Base-by-base conservation (phyloP, 1,140 invertebrate genomes). In the Hormaphis cornu region DNA sequence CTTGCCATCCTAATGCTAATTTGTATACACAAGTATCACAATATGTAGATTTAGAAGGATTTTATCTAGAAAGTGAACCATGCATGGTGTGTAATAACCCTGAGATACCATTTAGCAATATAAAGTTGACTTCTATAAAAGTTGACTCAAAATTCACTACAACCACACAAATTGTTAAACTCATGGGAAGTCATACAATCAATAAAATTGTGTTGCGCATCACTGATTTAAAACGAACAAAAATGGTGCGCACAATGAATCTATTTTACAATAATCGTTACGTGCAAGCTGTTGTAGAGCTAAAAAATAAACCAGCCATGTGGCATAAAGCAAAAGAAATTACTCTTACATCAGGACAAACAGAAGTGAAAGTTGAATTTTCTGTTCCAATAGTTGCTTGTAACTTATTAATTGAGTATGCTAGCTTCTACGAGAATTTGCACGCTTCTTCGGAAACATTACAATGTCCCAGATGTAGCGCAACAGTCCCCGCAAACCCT, bases 351-450 rank as follows among this genome's bases (percentile, higher is more conserved):
- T 88, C 92, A 8, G 92, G 90, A 0, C 95, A 98, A 78, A 93
- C 93, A 0, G 95, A 98, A 78, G 87, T 96, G 0, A 95, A 97
- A 80, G 91, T 97, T 61, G 93, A 96, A 77, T 95, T 99, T 75
- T 91, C 93, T 0, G 80, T 98, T 28, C 95, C 96, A 0, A 97
- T 98, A 48, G 90, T 96, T 1, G 95, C 95, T 0, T 98, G 95
- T 75, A 98, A 98, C 80, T 80, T 99, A n/a, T 98, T 98, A 93
- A 91, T 99, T 76, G 95, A 99, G 77, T 98, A 97, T 80, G 89
- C 91, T 0, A 95, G 98, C 76, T 98, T 99, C 78, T 97, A 96
- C 76, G 96, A 99, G 76, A 95, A 88, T 78, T 85, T 84, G 75
- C 88, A 85, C 79, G 87, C 82, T 5, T 82, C 85, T 73, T 86